Evolutionary conservation across 92 coral and sea anemone genomes (phyloP), one percentile per base, ranked within the genome.

Genomic region (Muricea muricata): DNA sequence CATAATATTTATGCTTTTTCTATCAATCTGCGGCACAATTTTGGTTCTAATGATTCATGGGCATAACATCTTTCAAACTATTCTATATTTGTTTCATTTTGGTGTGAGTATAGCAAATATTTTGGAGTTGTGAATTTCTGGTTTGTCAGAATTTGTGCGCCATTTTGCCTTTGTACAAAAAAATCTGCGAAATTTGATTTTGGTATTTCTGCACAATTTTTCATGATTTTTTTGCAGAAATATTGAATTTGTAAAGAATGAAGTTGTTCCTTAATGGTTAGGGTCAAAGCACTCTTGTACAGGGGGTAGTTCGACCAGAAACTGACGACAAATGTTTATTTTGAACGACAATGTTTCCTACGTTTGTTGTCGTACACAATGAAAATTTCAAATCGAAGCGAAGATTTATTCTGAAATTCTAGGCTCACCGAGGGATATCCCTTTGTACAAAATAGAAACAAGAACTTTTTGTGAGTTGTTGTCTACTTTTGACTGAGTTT

Each of bases 71-170:
- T 42, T 76, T 6, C 37, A 34, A 34, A 52, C 0, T 13, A 30
- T 15, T 52, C 8, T 25, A 42, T 1, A 42, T 21, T 76, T 52
- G 57, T 48, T 23, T 25, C 10, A 13, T 26, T 34, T 46, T 17
- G 1, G 25, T 29, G 9, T 4, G 14, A 7, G 55, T n/a, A 17
- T 2, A 37, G 25, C 33, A n/a, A 52, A 57, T 6, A 52, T 52
- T 6, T 1, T 37, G 34, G 71, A 46, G 13, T 9, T 35, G 23
- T 1, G 11, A 39, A 32, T 58, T 61, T 78, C 9, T n/a, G 81
- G 54, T 57, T 34, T 56, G 30, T 40, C 33, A 55, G 9, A 58
- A 39, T 78, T 31, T 33, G 52, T 56, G 65, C 83, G 83, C 83
- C 83, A 78, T 78, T 58, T 56, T 78, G 34, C 71, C 31, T 31